Base-by-base conservation (phyloP, 2,888 invertebrate species). In the Hirtodrosophila trivittata region DNA sequence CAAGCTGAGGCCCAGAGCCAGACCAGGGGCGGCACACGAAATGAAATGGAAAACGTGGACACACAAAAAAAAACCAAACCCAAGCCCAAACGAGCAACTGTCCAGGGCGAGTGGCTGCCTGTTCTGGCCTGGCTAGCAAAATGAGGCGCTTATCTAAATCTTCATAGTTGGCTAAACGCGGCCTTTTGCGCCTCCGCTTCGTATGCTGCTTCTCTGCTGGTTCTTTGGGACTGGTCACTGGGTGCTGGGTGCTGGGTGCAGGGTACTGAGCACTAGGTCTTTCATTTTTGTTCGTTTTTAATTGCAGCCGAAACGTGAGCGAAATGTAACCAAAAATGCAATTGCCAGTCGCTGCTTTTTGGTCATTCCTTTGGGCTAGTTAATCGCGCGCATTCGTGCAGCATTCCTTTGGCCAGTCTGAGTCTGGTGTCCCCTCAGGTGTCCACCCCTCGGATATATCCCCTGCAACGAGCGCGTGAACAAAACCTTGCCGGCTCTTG, bases 111-210 rank as follows among this genome's bases (percentile, higher is more conserved):
- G 16, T 39, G 33, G 35, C 21, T 28, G 14, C 25, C 26, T 28
- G 28, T 28, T 33, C 35, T 42, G 58, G 54, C 54, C 64, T 59
- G 63, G 38, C 52, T 82, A 83, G 81, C 81, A 86, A 86, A 86
- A 84, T 85, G 85, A 87, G 82, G 66, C 75, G 88, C 88, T 90
- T 90, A 90, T 90, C 90, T 89, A 85, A 84, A 90, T 90, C 90
- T 90, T 90, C 86, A 89, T 89, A 90, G 89, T 89, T 90, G 89
- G 90, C 87, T 90, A 90, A 88, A 77, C 89, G 87, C 90, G 88
- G 89, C 86, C 88, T 88, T 87, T 89, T 88, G 85, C 82, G 85
- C 81, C 80, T 77, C 43, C 63, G 56, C 66, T 52, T 46, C 28
- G 54, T 63, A 49, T 43, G 60, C 64, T 41, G 60, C 42, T 63